Evolutionary conservation across 2,888 invertebrate genomes (phyloP), one percentile per base, ranked within the genome.

Genomic region (Odontocolon sp.): DNA sequence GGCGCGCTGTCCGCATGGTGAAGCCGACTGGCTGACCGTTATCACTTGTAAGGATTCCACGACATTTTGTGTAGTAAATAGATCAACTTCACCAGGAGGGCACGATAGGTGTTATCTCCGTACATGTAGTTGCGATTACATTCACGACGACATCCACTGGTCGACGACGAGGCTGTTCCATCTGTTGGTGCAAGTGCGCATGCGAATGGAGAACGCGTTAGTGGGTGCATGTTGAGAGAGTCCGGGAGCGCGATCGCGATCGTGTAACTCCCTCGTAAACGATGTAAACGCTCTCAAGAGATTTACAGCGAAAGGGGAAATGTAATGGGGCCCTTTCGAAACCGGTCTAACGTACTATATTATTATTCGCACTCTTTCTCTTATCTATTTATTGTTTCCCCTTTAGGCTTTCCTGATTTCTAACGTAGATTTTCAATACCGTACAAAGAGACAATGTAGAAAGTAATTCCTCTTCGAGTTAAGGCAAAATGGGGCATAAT

Each of bases 191-290:
- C 6, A 33, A 47, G 47, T 47, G 23, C 16, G 14, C 3, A 14
- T 11, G 45, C 16, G 8, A 8, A 8, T 18, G 9, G 45, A 21
- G 45, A 11, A 9, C 66, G 64, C 31, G 56, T 56, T 67, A 26
- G 47, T 38, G 16, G 47, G 47, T 31, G 64, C 57, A 59, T 69
- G 56, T 52, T 40, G 28, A 56, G 26, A 38, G 47, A 74, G 57
- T 40, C 26, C 52, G 38, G 21, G 47, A 38, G 38, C 18, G 38
- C 57, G 72, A 52, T 69, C 69, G 40, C 33, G 75, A 59, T 69
- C 75, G 57, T 69, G 69, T 59, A 70, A 72, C 38, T 50, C 54
- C 36, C 57, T 59, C 40, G 64, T 69, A 57, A 64, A 70, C 21
- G 56, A 33, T 72, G 47, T 57, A 72, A 72, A 50, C 54, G 47